Conservation (phyloP, 2,888 invertebrate species). For the Saturnia japonica region DNA sequence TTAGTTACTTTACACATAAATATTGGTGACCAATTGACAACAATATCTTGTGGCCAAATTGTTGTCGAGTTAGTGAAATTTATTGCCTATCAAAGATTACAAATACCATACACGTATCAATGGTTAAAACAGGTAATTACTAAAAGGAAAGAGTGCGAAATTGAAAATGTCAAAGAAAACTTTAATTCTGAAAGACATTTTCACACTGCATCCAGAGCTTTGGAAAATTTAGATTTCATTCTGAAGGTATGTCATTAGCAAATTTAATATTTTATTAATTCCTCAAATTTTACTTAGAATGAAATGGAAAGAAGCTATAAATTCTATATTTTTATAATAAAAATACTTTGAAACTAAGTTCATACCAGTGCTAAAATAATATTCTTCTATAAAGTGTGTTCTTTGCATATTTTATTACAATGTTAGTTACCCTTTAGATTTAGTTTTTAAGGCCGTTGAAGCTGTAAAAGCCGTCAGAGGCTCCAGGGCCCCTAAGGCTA, state of each 20-base stretch:
- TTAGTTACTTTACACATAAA: constrained; percentile 60
- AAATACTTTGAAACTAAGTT: not conserved
- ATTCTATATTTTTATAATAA: not conserved
- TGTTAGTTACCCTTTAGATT: too few relatives aligned
- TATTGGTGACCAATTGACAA: constrained; percentile 78
- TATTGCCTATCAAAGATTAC: constrained; percentile 80
- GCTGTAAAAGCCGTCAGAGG: too few relatives aligned
- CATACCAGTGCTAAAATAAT: not conserved
- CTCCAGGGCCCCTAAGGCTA: too few relatives aligned
- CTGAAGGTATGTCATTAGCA: constrained; percentile 53
- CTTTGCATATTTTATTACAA: not conserved
- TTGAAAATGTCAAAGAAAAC: constrained; percentile 51
- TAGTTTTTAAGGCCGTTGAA: too few relatives aligned
- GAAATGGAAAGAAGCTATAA: too few relatives aligned
- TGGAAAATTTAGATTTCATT: constrained; percentile 72
- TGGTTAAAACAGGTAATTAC: constrained; percentile 74
- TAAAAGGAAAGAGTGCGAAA: constrained; percentile 54
- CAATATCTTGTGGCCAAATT: constrained; percentile 80
- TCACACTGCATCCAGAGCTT: constrained; percentile 63
- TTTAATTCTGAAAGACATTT: constrained; percentile 72
- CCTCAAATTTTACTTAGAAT: not conserved
- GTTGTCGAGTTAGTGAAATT: constrained; percentile 82
- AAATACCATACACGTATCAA: constrained; percentile 77
- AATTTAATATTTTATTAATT: not conserved
- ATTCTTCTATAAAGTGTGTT: not conserved